A percentile compares a stretch with the other conserved stretches of the same genome.
Conservation (phyloP, 2,888 invertebrate species). For the Scaptomyza parva region DNA sequence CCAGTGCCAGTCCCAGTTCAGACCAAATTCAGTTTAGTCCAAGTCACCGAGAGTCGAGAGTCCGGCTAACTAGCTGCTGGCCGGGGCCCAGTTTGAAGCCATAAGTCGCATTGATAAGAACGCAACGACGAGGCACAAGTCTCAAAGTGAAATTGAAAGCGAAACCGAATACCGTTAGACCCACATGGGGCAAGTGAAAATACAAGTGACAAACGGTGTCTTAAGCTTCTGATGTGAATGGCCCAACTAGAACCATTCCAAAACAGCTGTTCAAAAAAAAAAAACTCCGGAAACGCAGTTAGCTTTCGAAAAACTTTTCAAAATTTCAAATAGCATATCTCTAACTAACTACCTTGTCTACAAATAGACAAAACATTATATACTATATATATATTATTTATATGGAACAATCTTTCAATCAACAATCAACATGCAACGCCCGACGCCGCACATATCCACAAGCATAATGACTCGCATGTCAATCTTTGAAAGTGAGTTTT, state of each 20-base stretch:
- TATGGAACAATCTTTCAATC: conserved; percentile 1
- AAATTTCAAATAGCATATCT: background rate
- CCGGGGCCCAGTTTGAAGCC: conserved; percentile 71
- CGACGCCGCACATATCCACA: conserved; percentile 73
- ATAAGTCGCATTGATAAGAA: conserved; percentile 74
- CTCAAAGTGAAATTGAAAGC: conserved; percentile 25
- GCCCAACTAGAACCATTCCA: background rate
- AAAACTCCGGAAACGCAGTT: background rate
- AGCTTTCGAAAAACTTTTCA: background rate
- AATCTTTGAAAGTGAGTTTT: conserved; percentile 82
- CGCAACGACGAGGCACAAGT: conserved; percentile 15
- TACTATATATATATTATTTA: background rate
- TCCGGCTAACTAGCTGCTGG: conserved; percentile 44
- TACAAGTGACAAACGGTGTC: conserved; percentile 30
- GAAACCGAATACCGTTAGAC: conserved; percentile 2
- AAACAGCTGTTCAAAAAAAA: conserved; percentile 13
- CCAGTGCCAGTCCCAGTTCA: too few relatives aligned
- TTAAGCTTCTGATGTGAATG: conserved; percentile 23
- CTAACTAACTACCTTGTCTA: background rate
- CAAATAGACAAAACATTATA: too few relatives aligned
- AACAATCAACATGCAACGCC: conserved; percentile 69
- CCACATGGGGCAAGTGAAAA: conserved; percentile 32
- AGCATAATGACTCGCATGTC: conserved; percentile 81
- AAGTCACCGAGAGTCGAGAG: too few relatives aligned
- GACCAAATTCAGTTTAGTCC: background rate